Percentiles rank a stretch among this genome's conserved stretches.
Evolutionary conservation across 1,140 invertebrate genomes (phyloP).

Genomic region (Nylanderia fulva): DNA sequence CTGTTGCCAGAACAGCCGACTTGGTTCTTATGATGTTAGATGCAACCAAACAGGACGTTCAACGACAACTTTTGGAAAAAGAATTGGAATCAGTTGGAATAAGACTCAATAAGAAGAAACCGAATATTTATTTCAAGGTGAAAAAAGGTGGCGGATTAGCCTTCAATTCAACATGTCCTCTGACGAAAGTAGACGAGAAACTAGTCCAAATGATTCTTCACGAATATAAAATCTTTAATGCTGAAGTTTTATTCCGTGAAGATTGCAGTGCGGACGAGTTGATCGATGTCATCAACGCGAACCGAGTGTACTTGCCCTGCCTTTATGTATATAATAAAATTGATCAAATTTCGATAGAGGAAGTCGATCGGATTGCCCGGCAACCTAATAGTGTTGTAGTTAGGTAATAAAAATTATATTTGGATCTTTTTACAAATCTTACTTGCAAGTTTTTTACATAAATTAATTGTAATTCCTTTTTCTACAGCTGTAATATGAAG

Average conservation of each 20-base stretch:
- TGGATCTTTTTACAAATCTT: neutral
- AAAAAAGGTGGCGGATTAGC: constrained; percentile 99
- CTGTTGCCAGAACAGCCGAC: constrained; percentile 98
- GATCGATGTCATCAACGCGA: constrained; percentile 99
- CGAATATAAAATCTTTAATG: constrained; percentile 99
- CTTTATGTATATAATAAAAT: constrained; percentile 99
- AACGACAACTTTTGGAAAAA: constrained; percentile 94
- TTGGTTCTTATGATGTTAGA: constrained; percentile 99
- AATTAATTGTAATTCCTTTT: constrained; percentile 31
- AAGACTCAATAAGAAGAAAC: constrained; percentile 96
- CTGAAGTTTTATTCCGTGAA: constrained; percentile 98
- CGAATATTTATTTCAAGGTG: constrained; percentile 99
- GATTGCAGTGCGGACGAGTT: constrained; percentile 98
- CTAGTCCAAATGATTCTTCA: constrained; percentile 99
- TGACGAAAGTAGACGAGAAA: constrained; percentile 98
- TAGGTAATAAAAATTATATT: constrained; percentile 88
- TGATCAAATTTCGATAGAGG: constrained; percentile 99
- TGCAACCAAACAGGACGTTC: constrained; percentile 98
- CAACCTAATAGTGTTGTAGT: constrained; percentile 97
- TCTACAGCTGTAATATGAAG: constrained; percentile 98
- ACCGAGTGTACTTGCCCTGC: constrained; percentile 98
- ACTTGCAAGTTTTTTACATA: neutral
- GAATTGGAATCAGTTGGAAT: constrained; percentile 99
- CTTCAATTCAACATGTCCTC: constrained; percentile 98
- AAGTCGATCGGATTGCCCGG: constrained; percentile 97